phyloP scores from a whole-genome alignment of 2,888 invertebrate genomes.

The Lasioglossum figueresi region DNA sequence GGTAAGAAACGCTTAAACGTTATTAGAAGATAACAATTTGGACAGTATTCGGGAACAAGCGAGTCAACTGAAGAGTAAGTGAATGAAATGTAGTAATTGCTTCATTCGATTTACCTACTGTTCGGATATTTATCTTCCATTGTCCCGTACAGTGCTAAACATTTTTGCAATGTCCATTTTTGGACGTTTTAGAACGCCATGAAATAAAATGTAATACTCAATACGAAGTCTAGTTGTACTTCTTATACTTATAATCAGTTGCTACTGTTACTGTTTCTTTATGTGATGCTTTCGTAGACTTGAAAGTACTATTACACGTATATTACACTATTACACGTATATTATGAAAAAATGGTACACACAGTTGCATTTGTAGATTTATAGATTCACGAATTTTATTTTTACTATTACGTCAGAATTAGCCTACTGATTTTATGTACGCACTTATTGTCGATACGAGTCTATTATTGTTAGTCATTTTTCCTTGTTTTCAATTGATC shows the following conservation, averaged over 20 bases:
- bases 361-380: too few species aligned
- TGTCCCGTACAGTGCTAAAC: neutral
- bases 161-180: neutral
- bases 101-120: neutral
- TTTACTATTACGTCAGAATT: too few species aligned
- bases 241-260: neutral
- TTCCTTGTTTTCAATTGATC: neutral
- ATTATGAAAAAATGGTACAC: neutral
- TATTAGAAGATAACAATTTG: neutral
- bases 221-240: neutral
- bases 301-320: neutral
- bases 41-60: neutral
- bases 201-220: neutral
- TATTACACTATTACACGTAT: too few species aligned
- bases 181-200: neutral
- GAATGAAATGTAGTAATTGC: neutral
- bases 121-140: neutral
- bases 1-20: conserved; percentile 15
- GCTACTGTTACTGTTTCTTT: neutral
- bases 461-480: neutral
- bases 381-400: too few species aligned
- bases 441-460: neutral
- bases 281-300: neutral
- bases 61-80: neutral
- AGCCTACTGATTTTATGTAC: too few species aligned